A percentile compares a stretch with the other conserved stretches of the same genome.
phyloP scores from a whole-genome alignment of 2,888 invertebrate species.

The Xestoiulus laeticollis region DNA sequence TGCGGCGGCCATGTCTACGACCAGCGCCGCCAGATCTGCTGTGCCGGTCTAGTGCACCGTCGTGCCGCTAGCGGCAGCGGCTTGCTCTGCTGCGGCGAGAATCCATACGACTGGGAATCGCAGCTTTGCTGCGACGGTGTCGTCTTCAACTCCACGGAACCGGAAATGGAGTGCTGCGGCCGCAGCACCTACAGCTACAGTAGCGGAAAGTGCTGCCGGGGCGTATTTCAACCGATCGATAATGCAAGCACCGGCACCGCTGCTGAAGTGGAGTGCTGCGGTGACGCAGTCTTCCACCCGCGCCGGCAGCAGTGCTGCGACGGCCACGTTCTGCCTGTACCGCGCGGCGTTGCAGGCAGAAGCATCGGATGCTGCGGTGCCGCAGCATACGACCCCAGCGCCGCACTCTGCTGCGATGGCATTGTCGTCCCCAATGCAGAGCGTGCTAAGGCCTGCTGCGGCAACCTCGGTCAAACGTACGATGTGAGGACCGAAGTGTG shows the following conservation, averaged over 20 bases:
- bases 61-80: background rate
- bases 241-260: background rate
- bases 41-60: background rate
- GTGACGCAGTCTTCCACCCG: conserved; percentile 31
- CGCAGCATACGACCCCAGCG: conserved; percentile 48
- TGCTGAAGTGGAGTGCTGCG: conserved; percentile 47
- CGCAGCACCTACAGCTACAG: conserved; percentile 11
- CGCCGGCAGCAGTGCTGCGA: conserved; percentile 50
- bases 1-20: conserved; percentile 43
- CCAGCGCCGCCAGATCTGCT: conserved; percentile 47
- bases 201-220: conserved; percentile 48
- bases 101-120: conserved; percentile 49
- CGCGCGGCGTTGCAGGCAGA: background rate
- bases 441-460: conserved; percentile 46
- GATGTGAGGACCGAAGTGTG: conserved; percentile 46
- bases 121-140: conserved; percentile 49
- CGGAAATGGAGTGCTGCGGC: conserved; percentile 52
- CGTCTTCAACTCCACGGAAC: conserved; percentile 43
- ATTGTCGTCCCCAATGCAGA: conserved; percentile 47
- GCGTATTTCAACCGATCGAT: background rate
- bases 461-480: conserved; percentile 46
- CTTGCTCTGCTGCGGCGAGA: conserved; percentile 42
- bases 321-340: background rate
- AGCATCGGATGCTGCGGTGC: conserved; percentile 52
- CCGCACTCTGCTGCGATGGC: conserved; percentile 47